Base-by-base conservation (phyloP, 1,140 invertebrate species). In the Drosophila mojavensis region DNA sequence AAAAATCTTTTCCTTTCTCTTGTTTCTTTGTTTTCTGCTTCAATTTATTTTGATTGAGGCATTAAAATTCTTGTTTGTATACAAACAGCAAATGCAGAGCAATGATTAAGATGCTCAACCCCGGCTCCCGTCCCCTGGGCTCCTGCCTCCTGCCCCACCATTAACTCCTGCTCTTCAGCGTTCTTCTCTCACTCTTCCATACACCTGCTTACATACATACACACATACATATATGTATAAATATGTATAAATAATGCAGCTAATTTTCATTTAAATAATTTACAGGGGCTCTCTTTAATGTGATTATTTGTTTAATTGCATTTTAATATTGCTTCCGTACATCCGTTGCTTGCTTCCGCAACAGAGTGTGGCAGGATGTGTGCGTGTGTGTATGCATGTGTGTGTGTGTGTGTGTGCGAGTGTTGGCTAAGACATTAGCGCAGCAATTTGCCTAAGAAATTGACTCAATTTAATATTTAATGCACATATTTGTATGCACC, bases 1-100 rank as follows among this genome's bases (percentile, higher is more conserved):
- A 0, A 17, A 17, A 28, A 3, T 47, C 45, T 45, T 54, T 45
- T 17, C 30, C 47, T 66, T n/a, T 50, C 50, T 50, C 50, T 39
- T 39, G 11, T 48, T 20, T 45, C 13, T 53, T 50, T 43, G 43
- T 59, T 39, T 51, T 53, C 20, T 63, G 54, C 33, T 48, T 20
- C 61, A 61, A 80, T 84, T 85, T 70, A 74, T 71, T 80, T 78
- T 83, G 78, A 89, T 88, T 78, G 70, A 83, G 84, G 72, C 88
- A 88, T 88, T 88, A 83, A 88, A 88, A 78, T 78, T 75, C 84
- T 83, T 78, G 80, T 89, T 88, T 89, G 10, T 36, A 11, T 36
- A 36, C 33, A 36, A 36, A 36, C 33, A 36, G 33, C 33, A 36
- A 36, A 11, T 36, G 33, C 33, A 36, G 17, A 0, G 17, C 17